phyloP scores from a whole-genome alignment of 2,113 vertebrate genomes.

The Nyctibius bracteatus region DNA sequence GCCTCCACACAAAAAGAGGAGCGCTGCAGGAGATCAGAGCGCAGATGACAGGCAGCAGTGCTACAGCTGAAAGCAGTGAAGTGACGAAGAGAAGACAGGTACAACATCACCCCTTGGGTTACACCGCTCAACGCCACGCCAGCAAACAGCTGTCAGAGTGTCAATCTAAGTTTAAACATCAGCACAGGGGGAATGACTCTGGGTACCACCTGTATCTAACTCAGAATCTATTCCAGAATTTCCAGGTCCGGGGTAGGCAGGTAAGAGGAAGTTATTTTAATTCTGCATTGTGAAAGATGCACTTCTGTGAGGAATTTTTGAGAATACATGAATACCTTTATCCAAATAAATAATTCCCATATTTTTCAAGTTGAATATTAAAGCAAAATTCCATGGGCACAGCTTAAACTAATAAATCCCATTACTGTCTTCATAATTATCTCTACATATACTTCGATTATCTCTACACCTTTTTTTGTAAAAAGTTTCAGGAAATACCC shows the following conservation, averaged over 20 bases:
- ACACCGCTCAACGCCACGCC: fast-evolving
- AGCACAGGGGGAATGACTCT: neutral
- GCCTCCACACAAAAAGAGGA: fast-evolving
- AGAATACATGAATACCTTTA: neutral
- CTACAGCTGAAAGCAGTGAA: neutral
- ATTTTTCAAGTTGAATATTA: neutral
- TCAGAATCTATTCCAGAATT: neutral
- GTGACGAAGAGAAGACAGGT: neutral
- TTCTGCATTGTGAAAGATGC: neutral
- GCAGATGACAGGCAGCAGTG: neutral
- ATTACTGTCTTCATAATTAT: neutral
- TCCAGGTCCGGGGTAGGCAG: neutral
- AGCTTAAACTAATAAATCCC: neutral
- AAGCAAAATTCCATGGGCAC: neutral
- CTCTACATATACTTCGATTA: neutral
- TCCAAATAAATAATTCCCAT: neutral
- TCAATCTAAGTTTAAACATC: neutral
- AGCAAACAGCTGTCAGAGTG: neutral
- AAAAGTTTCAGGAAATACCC: neutral
- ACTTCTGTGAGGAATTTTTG: neutral
- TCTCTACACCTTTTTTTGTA: neutral
- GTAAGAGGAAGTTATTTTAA: neutral
- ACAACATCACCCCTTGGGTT: too few species aligned
- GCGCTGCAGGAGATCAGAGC: neutral
- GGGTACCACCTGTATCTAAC: neutral